Base-by-base conservation (phyloP, 2,113 vertebrate species). In the Todiramphus chloris region DNA sequence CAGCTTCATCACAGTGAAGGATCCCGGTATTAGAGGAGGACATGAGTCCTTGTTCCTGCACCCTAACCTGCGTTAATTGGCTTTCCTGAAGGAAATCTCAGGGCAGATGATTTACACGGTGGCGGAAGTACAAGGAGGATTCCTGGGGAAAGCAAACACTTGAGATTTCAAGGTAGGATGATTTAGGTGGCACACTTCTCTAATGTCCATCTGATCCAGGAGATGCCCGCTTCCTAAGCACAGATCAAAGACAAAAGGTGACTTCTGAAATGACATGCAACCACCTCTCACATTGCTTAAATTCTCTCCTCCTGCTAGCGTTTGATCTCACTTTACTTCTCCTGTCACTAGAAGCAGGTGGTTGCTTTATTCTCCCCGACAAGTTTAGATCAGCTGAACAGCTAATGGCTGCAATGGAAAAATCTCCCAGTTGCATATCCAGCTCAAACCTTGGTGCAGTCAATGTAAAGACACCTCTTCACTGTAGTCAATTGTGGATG, bases 201-300 rank as follows among this genome's bases (percentile, higher is more conserved):
- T 94, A 94, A 89, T 96, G 97, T 97, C 96, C 96, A 89, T 87
- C 58, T 89, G 97, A 97, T 94, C 96, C 87, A 44, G 51, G 97
- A 94, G 94, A 74, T 95, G 87, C 96, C 96, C 41, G 0, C 60
- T 85, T 92, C 92, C 93, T 95, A 92, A 96, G 93, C 91, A n/a
- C 72, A 97, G 97, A 98, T 98, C 98, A 98, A 98, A 98, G 97
- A 12, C 82, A 12, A 44, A 93, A 92, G 66, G 94, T 91, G 94
- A 96, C 96, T 98, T 92, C 73, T 94, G 96, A 97, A 97, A 97
- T 97, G 92, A 96, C 93, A 95, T 83, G 82, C 96, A 95, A 76
- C 96, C 89, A 91, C 87, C 85, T 91, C 70, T 92, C 10, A 4
- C 74, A 95, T 96, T 90, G 93, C 95, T 97, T 96, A 67, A 97